Conservation (phyloP, 2,797 vertebrate genomes). For the Sebastolobus altivelis region DNA sequence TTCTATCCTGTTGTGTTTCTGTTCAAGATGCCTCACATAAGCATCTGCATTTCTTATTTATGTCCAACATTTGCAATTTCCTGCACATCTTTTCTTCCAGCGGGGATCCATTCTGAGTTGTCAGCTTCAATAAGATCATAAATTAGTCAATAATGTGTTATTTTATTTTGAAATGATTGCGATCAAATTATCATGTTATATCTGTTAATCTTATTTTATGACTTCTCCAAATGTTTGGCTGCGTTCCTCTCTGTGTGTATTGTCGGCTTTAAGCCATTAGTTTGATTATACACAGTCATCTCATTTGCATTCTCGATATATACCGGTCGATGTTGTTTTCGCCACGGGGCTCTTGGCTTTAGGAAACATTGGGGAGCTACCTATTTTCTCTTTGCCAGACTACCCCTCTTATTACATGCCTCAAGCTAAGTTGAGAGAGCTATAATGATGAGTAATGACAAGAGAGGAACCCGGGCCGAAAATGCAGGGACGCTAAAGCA, state of each 20-base stretch:
- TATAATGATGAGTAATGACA: conserved; percentile 80
- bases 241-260: not conserved
- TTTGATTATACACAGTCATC: conserved; percentile 39
- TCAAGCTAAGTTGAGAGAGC: conserved; percentile 65
- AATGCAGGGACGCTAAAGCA: conserved; percentile 39
- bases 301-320: conserved; percentile 59
- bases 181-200: not conserved
- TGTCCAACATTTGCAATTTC: conserved; percentile 52
- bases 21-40: conserved; percentile 19
- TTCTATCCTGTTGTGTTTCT: conserved; percentile 9
- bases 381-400: conserved; percentile 55
- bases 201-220: conserved; percentile 5
- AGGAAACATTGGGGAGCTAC: conserved; percentile 62
- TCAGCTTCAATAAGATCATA: conserved; percentile 25
- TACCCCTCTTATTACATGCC: conserved; percentile 71
- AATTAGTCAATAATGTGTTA: conserved; percentile 7
- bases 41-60: conserved; percentile 52
- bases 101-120: not conserved
- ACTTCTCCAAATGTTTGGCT: not conserved
- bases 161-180: conserved; percentile 15
- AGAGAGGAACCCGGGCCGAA: conserved; percentile 57
- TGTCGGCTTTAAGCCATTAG: conserved; percentile 17
- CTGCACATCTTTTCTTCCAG: conserved; percentile 9
- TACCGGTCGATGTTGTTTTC: conserved; percentile 41
- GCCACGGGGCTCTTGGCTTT: conserved; percentile 50